Evolutionary conservation across 2,888 invertebrate genomes (phyloP), one percentile per base, ranked within the genome.

Genomic region (Gortyna flavago): DNA sequence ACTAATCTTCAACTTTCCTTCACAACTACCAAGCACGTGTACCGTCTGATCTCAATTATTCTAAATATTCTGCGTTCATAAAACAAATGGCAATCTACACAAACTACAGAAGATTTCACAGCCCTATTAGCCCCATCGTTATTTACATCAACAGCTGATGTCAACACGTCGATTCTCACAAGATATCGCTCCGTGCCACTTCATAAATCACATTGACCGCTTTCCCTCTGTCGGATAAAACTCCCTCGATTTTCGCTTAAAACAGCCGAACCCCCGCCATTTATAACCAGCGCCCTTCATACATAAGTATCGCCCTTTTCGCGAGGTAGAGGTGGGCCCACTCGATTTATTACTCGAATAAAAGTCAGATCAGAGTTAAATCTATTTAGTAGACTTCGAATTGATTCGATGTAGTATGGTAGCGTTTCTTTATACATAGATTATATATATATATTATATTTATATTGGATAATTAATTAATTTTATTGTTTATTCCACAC

Each of bases 281-380:
- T 89, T 90, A 90, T 90, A 87, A 89, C 84, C 82, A 65, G 70
- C 57, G 77, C 85, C 87, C 89, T 90, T 81, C 89, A 91, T 89
- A 91, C 90, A 89, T 90, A 91, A 87, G 88, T 90, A 87, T 88
- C 85, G 84, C 83, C 88, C 87, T 85, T 86, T 85, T 80, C 83
- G 64, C 64, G 69, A 64, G 59, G 64, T 85, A 87, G 88, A 81
- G 84, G 77, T 80, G 87, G 65, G 84, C 79, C 41, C 44, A 68
- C 48, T 86, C 86, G 75, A 84, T 83, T 82, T 80, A 85, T 87
- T 80, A 75, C 80, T 71, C 78, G 80, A 83, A 85, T 86, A 83
- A 86, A 84, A 84, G 74, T 83, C 68, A 76, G 86, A 83, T 79
- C 66, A 76, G 44, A 83, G 76, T 84, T 86, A 86, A 84, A 84